phyloP scores from a whole-genome alignment of 1,140 invertebrate species.

The Aplysia californica region DNA sequence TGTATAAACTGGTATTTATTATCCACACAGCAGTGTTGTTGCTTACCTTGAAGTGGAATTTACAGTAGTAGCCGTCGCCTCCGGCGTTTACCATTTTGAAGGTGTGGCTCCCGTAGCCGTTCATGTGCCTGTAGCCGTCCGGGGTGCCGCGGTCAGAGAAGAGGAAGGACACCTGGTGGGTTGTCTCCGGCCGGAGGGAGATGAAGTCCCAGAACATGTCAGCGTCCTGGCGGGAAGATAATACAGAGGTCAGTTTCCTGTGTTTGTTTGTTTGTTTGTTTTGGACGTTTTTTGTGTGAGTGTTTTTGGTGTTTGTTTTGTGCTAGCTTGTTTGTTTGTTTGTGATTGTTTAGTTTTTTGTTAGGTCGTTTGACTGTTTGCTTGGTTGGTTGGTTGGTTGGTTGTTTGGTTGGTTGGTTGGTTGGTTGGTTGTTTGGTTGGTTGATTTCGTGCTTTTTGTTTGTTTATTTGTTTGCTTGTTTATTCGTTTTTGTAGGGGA shows the following conservation, averaged over 20 bases:
- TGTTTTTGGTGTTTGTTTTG: too few relatives aligned
- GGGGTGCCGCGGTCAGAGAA: slow-evolving; percentile 94
- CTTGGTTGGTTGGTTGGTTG: too few relatives aligned
- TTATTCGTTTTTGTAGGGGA: too few relatives aligned
- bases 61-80: slow-evolving; percentile 84
- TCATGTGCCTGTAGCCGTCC: slow-evolving; percentile 93
- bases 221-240: slow-evolving; percentile 63
- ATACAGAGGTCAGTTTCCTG: neutral
- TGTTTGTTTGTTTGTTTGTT: neutral
- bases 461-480: too few relatives aligned
- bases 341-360: too few relatives aligned
- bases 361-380: too few relatives aligned
- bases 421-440: too few relatives aligned
- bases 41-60: slow-evolving; percentile 93
- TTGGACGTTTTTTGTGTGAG: neutral
- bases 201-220: slow-evolving; percentile 98
- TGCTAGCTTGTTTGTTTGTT: too few relatives aligned
- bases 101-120: slow-evolving; percentile 94
- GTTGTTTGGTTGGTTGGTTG: too few relatives aligned
- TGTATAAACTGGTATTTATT: too few relatives aligned
- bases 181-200: slow-evolving; percentile 86
- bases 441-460: too few relatives aligned
- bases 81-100: slow-evolving; percentile 91
- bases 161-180: slow-evolving; percentile 88
- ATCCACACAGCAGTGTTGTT: too few relatives aligned